Evolutionary conservation across 2,113 vertebrate genomes (phyloP).

Genomic region (Haemorhous mexicanus): DNA sequence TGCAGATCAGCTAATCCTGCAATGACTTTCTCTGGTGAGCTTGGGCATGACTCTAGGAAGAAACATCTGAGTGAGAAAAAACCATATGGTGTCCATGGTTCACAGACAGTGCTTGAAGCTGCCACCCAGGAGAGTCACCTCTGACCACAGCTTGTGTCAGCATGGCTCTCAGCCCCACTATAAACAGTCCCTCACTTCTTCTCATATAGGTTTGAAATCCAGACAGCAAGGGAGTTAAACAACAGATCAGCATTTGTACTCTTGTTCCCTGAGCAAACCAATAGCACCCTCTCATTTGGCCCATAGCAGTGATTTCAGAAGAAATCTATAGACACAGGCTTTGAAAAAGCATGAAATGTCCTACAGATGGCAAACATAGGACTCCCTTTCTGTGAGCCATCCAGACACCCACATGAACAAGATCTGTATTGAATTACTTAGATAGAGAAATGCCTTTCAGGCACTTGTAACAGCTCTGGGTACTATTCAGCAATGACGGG

Average conservation of each 20-base stretch:
- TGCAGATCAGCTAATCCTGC: neutral
- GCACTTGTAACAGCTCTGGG: neutral
- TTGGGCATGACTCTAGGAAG: accelerated
- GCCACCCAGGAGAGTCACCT: neutral
- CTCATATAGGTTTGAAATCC: neutral
- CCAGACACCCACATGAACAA: neutral
- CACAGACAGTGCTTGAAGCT: neutral
- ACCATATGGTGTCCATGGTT: neutral
- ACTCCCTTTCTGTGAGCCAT: neutral
- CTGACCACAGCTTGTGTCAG: neutral
- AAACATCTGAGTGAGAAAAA: neutral
- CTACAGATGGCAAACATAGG: conserved; percentile 22
- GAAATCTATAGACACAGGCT: neutral
- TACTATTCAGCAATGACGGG: neutral
- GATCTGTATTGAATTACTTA: conserved; percentile 29
- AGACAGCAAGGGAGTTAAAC: neutral
- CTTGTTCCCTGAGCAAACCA: neutral
- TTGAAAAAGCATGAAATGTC: conserved; percentile 3
- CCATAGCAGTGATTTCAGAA: neutral
- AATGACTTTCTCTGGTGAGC: neutral
- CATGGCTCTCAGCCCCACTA: neutral
- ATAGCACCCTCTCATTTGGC: neutral
- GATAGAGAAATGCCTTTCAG: neutral
- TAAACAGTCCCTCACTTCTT: neutral
- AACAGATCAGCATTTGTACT: neutral